Evolutionary conservation across 1,140 invertebrate genomes (phyloP).

Genomic region (Diorhabda elongata): DNA sequence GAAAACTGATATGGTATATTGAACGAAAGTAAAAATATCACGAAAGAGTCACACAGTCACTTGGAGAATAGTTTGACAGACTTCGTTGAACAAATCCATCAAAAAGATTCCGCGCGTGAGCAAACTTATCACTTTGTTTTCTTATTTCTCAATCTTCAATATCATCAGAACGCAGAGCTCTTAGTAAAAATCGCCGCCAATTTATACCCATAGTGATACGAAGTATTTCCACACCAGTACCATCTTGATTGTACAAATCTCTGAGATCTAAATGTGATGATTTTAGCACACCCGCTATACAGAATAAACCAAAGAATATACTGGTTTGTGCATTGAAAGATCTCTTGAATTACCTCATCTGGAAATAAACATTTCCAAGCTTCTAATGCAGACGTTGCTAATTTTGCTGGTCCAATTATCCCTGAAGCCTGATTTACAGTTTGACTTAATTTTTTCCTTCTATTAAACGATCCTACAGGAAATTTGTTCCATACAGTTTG

Average conservation of each 20-base stretch:
- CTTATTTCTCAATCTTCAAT: constrained; percentile 32
- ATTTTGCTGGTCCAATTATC: background rate
- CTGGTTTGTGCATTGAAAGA: constrained; percentile 14
- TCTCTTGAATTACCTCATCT: constrained; percentile 12
- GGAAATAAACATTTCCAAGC: constrained; percentile 9
- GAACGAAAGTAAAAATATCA: too few species aligned
- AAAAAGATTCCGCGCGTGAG: constrained; percentile 41
- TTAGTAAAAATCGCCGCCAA: constrained; percentile 18
- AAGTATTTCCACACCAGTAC: constrained; percentile 46
- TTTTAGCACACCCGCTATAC: constrained; percentile 50
- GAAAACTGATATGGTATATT: too few species aligned
- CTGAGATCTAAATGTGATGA: constrained; percentile 44
- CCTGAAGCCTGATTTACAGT: constrained; percentile 5
- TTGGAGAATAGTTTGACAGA: too few species aligned
- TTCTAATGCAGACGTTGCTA: constrained; percentile 2
- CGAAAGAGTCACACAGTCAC: too few species aligned
- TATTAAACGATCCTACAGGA: background rate
- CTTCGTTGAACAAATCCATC: constrained; percentile 34
- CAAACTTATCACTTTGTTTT: constrained; percentile 33
- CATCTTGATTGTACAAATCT: constrained; percentile 47
- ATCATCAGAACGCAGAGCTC: constrained; percentile 34
- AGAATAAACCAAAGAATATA: constrained; percentile 48
- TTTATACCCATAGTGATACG: constrained; percentile 17
- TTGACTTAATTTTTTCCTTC: constrained; percentile 1
- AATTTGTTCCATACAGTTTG: background rate